Conservation (phyloP, 1,140 invertebrate genomes). For the Anastrepha obliqua region DNA sequence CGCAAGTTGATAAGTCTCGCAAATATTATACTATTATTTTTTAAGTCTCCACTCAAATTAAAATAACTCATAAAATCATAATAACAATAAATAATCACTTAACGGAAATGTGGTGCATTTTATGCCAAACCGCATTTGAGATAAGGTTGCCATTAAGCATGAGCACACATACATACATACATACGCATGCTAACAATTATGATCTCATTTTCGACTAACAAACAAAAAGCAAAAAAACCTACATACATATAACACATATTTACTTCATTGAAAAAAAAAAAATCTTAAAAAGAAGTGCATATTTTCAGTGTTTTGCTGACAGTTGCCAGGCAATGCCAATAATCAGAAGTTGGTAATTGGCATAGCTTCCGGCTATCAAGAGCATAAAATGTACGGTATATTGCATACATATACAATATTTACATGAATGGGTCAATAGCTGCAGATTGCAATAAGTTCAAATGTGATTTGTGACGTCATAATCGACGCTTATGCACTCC, state of each 20-base stretch:
- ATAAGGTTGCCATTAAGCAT: conserved; percentile 7
- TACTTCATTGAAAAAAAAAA: background rate
- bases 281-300: background rate
- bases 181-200: background rate
- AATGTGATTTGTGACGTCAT: conserved; percentile 8
- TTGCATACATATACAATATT: too few relatives aligned
- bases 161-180: background rate
- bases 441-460: background rate
- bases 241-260: too few relatives aligned
- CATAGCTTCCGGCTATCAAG: too few relatives aligned
- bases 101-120: background rate
- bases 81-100: background rate
- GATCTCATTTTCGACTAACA: too few relatives aligned
- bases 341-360: background rate
- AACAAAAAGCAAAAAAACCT: too few relatives aligned
- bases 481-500: background rate
- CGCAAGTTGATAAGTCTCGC: too few relatives aligned
- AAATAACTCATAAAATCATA: too few relatives aligned
- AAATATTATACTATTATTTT: too few relatives aligned
- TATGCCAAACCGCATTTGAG: background rate
- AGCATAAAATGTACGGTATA: too few relatives aligned
- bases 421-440: background rate
- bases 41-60: too few relatives aligned
- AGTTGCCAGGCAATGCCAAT: background rate
- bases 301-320: background rate